A percentile compares a stretch with the other conserved stretches of the same genome.
These are phyloP conservation scores for Germaria angustata DNA, from an alignment of 2,888 invertebrate genomes.

Conservation along the genomic window DNA sequence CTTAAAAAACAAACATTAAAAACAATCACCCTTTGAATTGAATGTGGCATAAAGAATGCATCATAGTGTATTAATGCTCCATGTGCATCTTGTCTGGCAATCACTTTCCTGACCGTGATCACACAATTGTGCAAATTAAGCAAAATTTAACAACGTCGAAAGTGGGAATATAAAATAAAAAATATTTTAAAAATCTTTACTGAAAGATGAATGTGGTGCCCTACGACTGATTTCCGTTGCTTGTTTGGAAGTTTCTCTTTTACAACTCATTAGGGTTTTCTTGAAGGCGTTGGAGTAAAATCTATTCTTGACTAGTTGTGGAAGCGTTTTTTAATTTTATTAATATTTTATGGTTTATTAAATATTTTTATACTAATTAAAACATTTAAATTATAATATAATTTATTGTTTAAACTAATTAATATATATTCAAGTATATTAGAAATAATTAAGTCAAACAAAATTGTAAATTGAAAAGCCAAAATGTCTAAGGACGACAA, in stretches of 20 bases:
- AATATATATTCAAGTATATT: too few species aligned
- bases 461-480: too few species aligned
- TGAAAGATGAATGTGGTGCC: slow-evolving; percentile 26
- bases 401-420: too few species aligned
- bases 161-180: slow-evolving; percentile 24
- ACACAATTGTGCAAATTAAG: slow-evolving; percentile 65
- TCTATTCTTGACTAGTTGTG: neutral
- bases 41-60: neutral
- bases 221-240: neutral
- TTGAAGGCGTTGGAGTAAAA: slow-evolving; percentile 17
- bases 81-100: slow-evolving; percentile 50
- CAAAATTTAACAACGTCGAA: slow-evolving; percentile 62
- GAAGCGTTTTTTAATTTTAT: neutral
- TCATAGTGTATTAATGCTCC: neutral
- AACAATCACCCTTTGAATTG: neutral
- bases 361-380: neutral
- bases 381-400: too few species aligned
- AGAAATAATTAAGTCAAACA: too few species aligned
- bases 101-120: slow-evolving; percentile 51
- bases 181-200: slow-evolving; percentile 5
- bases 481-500: too few species aligned
- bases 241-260: neutral
- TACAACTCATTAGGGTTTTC: neutral
- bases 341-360: neutral
- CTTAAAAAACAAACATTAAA: neutral